Conservation (phyloP, 2,113 vertebrate genomes). For the Coptodon rendalli region DNA sequence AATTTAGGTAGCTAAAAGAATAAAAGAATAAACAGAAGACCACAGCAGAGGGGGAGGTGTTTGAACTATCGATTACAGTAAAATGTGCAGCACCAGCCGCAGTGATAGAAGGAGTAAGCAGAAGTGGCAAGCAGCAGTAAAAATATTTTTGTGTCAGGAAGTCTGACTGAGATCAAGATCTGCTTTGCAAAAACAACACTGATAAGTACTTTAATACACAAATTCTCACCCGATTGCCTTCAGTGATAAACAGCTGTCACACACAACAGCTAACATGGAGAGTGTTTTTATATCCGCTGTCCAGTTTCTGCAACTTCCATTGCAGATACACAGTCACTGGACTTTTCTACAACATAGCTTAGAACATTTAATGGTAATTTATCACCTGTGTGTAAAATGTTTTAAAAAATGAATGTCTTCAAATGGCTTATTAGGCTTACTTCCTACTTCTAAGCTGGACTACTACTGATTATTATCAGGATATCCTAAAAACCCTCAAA, state of each 20-base stretch:
- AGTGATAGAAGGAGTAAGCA: neutral
- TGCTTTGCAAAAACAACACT: neutral
- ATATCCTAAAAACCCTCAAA: neutral
- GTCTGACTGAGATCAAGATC: neutral
- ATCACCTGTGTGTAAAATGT: neutral
- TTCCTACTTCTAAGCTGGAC: neutral
- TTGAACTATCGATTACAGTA: neutral
- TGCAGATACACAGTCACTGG: neutral
- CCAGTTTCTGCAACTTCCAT: neutral
- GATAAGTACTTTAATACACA: neutral
- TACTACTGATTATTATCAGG: neutral
- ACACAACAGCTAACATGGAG: neutral
- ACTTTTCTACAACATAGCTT: neutral
- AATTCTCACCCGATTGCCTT: neutral
- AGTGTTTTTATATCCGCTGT: neutral
- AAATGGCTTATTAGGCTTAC: accelerated
- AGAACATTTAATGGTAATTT: neutral
- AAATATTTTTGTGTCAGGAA: neutral
- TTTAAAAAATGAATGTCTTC: neutral
- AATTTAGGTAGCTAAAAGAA: neutral
- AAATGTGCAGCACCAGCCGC: accelerated
- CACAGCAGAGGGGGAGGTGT: neutral
- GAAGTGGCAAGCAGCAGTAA: neutral
- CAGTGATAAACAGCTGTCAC: neutral
- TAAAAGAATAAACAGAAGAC: accelerated